Percentiles rank a stretch among this genome's conserved stretches.
phyloP scores from a whole-genome alignment of 2,888 invertebrate genomes.

The Scotopteryx bipunctaria region DNA sequence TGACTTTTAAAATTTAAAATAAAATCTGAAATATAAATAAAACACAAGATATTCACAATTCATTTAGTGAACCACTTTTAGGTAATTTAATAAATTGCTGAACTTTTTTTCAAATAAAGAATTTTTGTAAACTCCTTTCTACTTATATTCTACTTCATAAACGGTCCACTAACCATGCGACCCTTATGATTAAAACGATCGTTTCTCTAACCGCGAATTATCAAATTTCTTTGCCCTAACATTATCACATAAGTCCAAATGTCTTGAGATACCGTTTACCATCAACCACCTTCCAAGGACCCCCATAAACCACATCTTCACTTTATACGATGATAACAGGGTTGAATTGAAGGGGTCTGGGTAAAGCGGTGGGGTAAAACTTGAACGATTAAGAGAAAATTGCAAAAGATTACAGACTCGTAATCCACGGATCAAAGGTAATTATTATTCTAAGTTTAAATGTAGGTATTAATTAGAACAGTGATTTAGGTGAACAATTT shows the following conservation, averaged over 20 bases:
- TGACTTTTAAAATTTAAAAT: no score
- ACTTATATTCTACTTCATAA: constrained; percentile 48
- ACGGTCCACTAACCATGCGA: constrained; percentile 71
- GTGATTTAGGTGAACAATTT: constrained; percentile 60
- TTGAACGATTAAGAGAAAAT: constrained; percentile 77
- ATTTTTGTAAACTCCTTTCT: constrained; percentile 45
- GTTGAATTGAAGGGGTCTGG: constrained; percentile 49
- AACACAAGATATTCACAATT: no score
- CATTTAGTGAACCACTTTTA: no score
- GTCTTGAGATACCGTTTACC: constrained; percentile 68
- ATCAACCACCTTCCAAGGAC: constrained; percentile 44
- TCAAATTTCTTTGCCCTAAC: constrained; percentile 80
- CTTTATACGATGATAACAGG: constrained; percentile 1
- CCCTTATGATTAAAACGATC: constrained; percentile 80
- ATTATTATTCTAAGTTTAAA: constrained; percentile 74
- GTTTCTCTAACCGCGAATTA: constrained; percentile 80
- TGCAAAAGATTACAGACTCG: constrained; percentile 75
- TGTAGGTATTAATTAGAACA: constrained; percentile 67
- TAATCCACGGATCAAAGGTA: constrained; percentile 71
- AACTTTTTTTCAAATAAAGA: background rate
- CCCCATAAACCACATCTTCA: constrained; percentile 47
- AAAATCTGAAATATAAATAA: no score
- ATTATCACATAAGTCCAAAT: constrained; percentile 82
- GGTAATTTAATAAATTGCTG: no score
- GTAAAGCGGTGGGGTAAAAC: constrained; percentile 56